Base-by-base conservation (phyloP, 2,113 vertebrate species). In the Malurus cyaneus region DNA sequence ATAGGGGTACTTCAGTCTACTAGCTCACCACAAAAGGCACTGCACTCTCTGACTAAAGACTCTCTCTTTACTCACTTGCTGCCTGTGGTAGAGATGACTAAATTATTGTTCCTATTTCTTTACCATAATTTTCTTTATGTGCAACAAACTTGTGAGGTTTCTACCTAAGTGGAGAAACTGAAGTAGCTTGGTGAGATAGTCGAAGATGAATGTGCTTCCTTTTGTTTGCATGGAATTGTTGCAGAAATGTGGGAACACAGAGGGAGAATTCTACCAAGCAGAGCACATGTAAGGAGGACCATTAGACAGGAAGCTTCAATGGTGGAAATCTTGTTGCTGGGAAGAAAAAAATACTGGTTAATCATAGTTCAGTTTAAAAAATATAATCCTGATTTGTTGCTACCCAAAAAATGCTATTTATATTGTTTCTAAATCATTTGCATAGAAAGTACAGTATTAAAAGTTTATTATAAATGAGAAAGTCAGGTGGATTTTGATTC, bases 131-230 rank as follows among this genome's bases (percentile, higher is more conserved):
- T 53, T 77, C 11, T 28, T 19, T 76, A n/a, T 23, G 26, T 21
- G 8, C n/a, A 46, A 52, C 14, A 84, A 81, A n/a, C 0, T 0
- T 19, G 3, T 41, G 60, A 46, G 44, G 21, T 57, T 80, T 83
- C 39, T 24, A 17, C 5, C 0, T 8, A 3, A 9, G n/a, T 77
- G 15, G 39, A 71, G 65, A 67, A 57, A 32, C 52, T 52, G 74
- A 36, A 52, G n/a, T 41, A 72, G 26, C 4, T 0, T 3, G 34
- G 19, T 44, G 57, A 44, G 52, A 31, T 6, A 46, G 41, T 26
- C 36, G 44, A 52, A 53, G 50, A 17, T 61, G 14, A 0, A 0
- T 16, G 6, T 23, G 0, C 6, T 77, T 8, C 52, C 46, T 56
- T 44, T 61, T 6, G 24, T 53, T 57, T 64, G 34, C 16, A 1